These are phyloP conservation scores for Pinna nobilis DNA, from an alignment of 1,140 invertebrate species.

Conservation along the genomic window DNA sequence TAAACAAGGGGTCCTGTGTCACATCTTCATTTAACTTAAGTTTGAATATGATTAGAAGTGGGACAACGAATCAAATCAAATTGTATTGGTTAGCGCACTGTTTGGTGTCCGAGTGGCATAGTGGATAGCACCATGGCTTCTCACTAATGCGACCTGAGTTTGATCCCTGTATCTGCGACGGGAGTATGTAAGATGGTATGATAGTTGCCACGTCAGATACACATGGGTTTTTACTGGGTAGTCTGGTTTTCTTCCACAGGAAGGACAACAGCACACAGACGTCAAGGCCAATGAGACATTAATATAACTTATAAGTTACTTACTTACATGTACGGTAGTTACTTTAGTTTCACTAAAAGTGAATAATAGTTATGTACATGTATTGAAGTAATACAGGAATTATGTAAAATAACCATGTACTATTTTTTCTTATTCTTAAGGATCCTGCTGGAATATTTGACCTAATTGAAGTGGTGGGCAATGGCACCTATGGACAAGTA, in stretches of 20 bases:
- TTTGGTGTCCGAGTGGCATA: too few species aligned
- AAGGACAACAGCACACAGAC: not conserved
- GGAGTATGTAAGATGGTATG: too few species aligned
- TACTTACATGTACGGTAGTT: not conserved
- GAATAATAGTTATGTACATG: not conserved
- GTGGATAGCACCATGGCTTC: too few species aligned
- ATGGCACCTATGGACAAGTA: conserved; percentile 99
- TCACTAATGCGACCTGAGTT: too few species aligned
- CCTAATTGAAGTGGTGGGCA: conserved; percentile 99
- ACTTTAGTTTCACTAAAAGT: not conserved
- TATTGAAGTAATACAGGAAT: not conserved
- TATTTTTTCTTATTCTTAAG: conserved; percentile 78
- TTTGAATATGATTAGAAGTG: too few species aligned
- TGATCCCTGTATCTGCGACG: too few species aligned
- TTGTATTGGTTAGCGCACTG: too few species aligned
- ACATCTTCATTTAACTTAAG: too few species aligned
- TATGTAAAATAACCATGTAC: conserved; percentile 6
- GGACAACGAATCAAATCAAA: too few species aligned
- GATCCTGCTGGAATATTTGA: conserved; percentile 99
- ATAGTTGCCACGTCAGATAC: too few species aligned
- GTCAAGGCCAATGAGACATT: not conserved
- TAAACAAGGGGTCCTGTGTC: too few species aligned
- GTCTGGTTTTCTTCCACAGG: not conserved
- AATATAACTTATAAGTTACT: not conserved
- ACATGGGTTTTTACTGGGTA: too few species aligned